These are phyloP conservation scores for Picathartes gymnocephalus DNA, from an alignment of 2,113 vertebrate genomes.

Conservation along the genomic window DNA sequence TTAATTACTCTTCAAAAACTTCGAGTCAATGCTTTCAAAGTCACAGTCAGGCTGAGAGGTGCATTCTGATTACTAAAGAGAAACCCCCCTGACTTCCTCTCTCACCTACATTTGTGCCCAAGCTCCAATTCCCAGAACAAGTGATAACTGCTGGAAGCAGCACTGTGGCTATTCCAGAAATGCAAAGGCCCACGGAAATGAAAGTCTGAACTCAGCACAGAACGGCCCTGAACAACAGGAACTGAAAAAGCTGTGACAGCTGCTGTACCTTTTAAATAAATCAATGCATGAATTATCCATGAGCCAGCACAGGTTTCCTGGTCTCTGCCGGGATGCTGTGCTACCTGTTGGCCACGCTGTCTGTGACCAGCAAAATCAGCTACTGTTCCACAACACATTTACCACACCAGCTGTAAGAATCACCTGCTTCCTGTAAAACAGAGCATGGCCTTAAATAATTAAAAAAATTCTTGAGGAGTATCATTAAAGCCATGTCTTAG, in stretches of 20 bases:
- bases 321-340: background rate
- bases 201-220: background rate
- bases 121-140: background rate
- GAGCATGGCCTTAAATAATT: background rate
- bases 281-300: background rate
- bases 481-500: background rate
- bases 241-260: background rate
- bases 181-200: background rate
- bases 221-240: background rate
- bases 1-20: background rate
- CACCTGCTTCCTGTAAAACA: background rate
- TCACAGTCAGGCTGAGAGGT: background rate
- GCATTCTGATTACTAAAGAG: background rate
- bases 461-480: background rate
- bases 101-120: background rate
- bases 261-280: background rate
- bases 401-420: background rate
- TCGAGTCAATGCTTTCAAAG: background rate
- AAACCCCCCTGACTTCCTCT: background rate
- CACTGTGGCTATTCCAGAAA: background rate
- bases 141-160: background rate
- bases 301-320: background rate
- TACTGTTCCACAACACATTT: background rate
- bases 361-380: background rate
- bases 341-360: background rate